These are phyloP conservation scores for Staurois parvus DNA, from an alignment of 2,797 vertebrate genomes.

Conservation along the genomic window DNA sequence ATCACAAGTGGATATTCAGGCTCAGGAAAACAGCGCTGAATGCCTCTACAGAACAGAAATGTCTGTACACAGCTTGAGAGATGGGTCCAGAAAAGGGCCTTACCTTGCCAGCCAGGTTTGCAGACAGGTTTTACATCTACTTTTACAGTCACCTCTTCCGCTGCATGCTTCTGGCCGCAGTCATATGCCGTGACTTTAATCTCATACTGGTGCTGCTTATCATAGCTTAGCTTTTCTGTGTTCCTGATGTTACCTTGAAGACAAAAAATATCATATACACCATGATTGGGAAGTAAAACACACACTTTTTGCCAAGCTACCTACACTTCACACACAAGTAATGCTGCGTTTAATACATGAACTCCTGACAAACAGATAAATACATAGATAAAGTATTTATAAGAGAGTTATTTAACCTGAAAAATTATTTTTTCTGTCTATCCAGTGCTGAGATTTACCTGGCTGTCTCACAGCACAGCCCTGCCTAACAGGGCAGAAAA, in stretches of 20 bases:
- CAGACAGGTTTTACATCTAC: slow-evolving; percentile 94
- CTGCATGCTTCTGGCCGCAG: slow-evolving; percentile 91
- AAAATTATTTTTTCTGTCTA: no score
- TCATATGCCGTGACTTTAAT: slow-evolving; percentile 93
- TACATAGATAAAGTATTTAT: neutral
- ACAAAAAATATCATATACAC: slow-evolving; percentile 58
- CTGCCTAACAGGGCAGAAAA: no score
- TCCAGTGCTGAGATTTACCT: no score
- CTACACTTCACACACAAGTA: neutral
- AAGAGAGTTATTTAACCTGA: neutral
- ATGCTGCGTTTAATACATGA: neutral
- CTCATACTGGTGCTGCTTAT: slow-evolving; percentile 89
- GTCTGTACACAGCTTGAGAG: neutral
- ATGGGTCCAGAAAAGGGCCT: slow-evolving; percentile 1
- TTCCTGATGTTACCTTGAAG: slow-evolving; percentile 92
- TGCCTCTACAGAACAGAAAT: slow-evolving; percentile 1
- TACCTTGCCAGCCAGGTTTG: slow-evolving; percentile 98
- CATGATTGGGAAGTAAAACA: slow-evolving; percentile 1
- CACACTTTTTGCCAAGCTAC: neutral
- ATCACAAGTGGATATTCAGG: slow-evolving; percentile 4
- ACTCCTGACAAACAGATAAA: neutral
- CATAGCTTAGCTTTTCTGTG: slow-evolving; percentile 92
- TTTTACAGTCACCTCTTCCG: slow-evolving; percentile 83
- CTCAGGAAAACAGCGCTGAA: neutral
- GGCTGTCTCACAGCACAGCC: no score